Evolutionary conservation across 1,140 invertebrate species (phyloP).

Genomic region (Drosophila quadrilineata): DNA sequence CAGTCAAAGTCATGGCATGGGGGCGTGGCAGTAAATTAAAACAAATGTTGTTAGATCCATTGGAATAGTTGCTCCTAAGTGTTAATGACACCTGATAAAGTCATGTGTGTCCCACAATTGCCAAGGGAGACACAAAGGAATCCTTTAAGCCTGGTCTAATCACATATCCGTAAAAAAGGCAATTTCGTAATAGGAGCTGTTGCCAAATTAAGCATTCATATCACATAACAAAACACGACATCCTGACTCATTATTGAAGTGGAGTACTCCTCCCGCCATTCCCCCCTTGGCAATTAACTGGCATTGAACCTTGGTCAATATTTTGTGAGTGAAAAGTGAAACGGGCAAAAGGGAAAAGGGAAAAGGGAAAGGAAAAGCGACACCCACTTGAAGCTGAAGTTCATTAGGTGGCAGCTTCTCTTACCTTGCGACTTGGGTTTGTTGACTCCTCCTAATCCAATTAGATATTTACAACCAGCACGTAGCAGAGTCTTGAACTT

Average conservation of each 20-base stretch:
- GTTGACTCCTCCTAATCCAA: constrained; percentile 75
- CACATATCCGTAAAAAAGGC: neutral
- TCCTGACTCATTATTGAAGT: constrained; percentile 49
- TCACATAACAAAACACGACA: constrained; percentile 67
- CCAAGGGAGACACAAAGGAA: neutral
- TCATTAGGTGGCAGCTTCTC: constrained; percentile 52
- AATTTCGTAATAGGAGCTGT: constrained; percentile 21
- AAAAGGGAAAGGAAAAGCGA: constrained; percentile 10
- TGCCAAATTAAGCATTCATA: constrained; percentile 59
- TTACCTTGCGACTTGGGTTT: constrained; percentile 50
- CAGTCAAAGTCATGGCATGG: constrained; percentile 43
- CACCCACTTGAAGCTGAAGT: constrained; percentile 49
- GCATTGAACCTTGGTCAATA: constrained; percentile 23
- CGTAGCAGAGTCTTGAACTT: constrained; percentile 46
- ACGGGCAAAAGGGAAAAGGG: constrained; percentile 20
- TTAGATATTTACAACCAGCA: constrained; percentile 61
- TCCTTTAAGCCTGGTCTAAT: neutral
- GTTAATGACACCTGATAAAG: constrained; percentile 48
- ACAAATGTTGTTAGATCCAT: constrained; percentile 62
- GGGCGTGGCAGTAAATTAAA: constrained; percentile 68
- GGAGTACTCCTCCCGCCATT: neutral
- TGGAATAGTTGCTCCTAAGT: constrained; percentile 51
- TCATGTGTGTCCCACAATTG: constrained; percentile 28
- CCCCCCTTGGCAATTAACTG: constrained; percentile 24
- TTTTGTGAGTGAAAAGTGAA: constrained; percentile 19